A percentile compares a stretch with the other conserved stretches of the same genome.
These are phyloP conservation scores for Teleogryllus occipitalis DNA, from an alignment of 1,140 invertebrate species.

Conservation along the genomic window DNA sequence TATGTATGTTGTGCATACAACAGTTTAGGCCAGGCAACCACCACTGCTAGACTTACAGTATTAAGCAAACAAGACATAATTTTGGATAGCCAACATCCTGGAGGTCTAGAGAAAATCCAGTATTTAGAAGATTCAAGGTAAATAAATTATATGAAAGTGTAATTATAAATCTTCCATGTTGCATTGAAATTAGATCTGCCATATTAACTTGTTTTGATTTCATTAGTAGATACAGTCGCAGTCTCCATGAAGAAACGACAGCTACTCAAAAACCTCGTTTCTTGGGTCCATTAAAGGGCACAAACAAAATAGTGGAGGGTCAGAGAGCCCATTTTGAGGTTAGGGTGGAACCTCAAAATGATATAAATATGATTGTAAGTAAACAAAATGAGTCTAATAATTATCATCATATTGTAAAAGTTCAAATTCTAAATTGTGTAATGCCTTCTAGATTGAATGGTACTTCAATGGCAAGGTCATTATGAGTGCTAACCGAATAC, in stretches of 20 bases:
- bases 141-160: slow-evolving; percentile 12
- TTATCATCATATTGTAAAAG: background rate
- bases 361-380: slow-evolving; percentile 63
- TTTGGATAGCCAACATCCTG: slow-evolving; percentile 77
- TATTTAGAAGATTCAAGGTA: slow-evolving; percentile 71
- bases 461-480: slow-evolving; percentile 82
- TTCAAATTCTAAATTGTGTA: background rate
- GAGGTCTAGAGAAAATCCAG: slow-evolving; percentile 81
- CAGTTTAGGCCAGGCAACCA: slow-evolving; percentile 76
- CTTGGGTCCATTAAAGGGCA: slow-evolving; percentile 77
- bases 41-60: slow-evolving; percentile 79
- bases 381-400: background rate
- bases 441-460: slow-evolving; percentile 61
- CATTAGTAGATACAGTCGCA: slow-evolving; percentile 36
- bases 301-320: slow-evolving; percentile 89
- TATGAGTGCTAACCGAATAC: slow-evolving; percentile 74
- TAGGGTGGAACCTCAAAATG: slow-evolving; percentile 85
- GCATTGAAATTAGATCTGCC: background rate
- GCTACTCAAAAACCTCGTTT: slow-evolving; percentile 74
- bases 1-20: slow-evolving; percentile 88
- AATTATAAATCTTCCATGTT: background rate
- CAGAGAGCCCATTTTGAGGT: slow-evolving; percentile 95
- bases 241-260: slow-evolving; percentile 59
- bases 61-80: slow-evolving; percentile 77
- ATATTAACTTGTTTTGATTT: background rate